Evolutionary conservation across 1,140 invertebrate genomes (phyloP).

Genomic region (Ditylenchus dipsaci): DNA sequence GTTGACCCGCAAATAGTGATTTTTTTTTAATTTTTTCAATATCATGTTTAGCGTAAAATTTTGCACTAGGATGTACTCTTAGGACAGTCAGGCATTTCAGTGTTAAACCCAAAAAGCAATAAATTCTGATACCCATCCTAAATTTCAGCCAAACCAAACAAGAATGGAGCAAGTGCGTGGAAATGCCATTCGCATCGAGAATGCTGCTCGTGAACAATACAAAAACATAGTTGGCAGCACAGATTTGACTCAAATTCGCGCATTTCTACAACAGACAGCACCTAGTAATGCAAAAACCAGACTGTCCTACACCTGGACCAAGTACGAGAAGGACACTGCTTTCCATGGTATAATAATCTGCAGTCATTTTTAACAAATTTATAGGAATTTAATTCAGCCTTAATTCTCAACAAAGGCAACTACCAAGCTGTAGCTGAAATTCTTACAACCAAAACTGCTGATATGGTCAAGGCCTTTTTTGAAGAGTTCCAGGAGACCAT

Average conservation of each 20-base stretch:
- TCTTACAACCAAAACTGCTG: conserved; percentile 15
- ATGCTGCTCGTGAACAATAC: conserved; percentile 1
- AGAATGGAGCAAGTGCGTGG: conserved; percentile 7
- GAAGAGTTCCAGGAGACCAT: neutral
- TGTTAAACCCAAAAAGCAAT: too few species aligned
- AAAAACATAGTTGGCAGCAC: neutral
- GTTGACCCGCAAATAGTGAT: too few species aligned
- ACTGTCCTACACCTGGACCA: conserved; percentile 10
- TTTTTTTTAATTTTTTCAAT: too few species aligned
- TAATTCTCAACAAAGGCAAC: conserved; percentile 21
- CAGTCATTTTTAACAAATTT: neutral
- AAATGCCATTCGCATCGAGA: conserved; percentile 7
- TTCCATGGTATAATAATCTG: conserved; percentile 7
- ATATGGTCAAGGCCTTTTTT: conserved; percentile 26
- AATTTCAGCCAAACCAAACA: conserved; percentile 13
- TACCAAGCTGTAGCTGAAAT: conserved; percentile 11
- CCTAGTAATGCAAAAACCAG: conserved; percentile 2
- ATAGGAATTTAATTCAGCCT: conserved; percentile 13
- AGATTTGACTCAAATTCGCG: conserved; percentile 1
- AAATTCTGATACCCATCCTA: too few species aligned
- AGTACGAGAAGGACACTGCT: conserved; percentile 13
- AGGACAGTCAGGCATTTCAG: too few species aligned
- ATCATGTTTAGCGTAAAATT: too few species aligned
- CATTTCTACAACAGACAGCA: conserved; percentile 4
- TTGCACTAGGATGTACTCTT: too few species aligned